Conservation (phyloP, 2,888 invertebrate genomes). For the Caenorhabditis sulstoni region DNA sequence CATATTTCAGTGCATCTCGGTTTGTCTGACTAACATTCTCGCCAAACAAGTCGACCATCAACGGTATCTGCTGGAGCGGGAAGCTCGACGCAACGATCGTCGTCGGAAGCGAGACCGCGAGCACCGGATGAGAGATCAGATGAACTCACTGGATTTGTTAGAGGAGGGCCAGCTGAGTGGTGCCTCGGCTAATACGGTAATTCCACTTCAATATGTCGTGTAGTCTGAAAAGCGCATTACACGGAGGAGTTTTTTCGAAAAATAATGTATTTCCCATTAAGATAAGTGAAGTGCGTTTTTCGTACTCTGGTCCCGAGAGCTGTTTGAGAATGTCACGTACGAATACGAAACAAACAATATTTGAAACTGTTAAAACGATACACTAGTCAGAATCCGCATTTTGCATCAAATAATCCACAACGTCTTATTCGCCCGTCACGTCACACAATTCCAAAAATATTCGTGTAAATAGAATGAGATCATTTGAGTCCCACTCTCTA, state of each 20-base stretch:
- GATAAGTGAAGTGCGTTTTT: conserved; percentile 6
- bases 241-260: neutral
- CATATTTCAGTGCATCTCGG: conserved; percentile 78
- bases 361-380: neutral
- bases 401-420: conserved; percentile 1
- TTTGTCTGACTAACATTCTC: conserved; percentile 79
- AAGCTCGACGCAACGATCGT: conserved; percentile 76
- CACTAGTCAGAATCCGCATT: conserved; percentile 1
- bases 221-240: neutral
- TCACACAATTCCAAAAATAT: conserved; percentile 15
- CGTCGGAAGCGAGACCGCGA: conserved; percentile 70
- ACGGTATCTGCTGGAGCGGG: conserved; percentile 76
- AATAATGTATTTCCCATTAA: conserved; percentile 21
- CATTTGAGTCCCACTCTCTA: neutral
- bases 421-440: neutral
- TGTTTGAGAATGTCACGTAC: conserved; percentile 17
- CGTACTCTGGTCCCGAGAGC: conserved; percentile 22
- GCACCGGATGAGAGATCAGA: conserved; percentile 44
- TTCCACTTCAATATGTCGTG: neutral
- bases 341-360: too few relatives aligned
- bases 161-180: conserved; percentile 60
- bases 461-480: conserved; percentile 22
- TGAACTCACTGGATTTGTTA: conserved; percentile 53
- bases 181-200: conserved; percentile 49
- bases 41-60: conserved; percentile 80